These are phyloP conservation scores for Lithophane leautieri DNA, from an alignment of 2,888 invertebrate species.

Conservation along the genomic window DNA sequence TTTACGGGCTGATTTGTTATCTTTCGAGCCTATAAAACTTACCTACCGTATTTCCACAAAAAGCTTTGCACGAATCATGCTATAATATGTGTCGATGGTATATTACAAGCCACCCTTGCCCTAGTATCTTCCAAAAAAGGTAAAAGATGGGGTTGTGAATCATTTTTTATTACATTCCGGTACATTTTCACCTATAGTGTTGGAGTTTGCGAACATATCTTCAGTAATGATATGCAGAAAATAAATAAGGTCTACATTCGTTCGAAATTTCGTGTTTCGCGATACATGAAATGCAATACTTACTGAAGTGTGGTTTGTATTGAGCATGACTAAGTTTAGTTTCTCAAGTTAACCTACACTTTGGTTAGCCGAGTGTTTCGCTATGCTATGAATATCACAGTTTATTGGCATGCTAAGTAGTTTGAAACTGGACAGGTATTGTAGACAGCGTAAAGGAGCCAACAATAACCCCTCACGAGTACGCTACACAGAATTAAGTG, in stretches of 20 bases:
- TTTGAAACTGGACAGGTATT: slow-evolving; percentile 53
- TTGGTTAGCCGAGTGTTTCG: slow-evolving; percentile 41
- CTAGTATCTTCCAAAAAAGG: slow-evolving; percentile 30
- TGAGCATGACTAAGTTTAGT: slow-evolving; percentile 43
- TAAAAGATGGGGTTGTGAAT: slow-evolving; percentile 52
- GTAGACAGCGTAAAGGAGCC: slow-evolving; percentile 3
- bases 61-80: slow-evolving; percentile 10
- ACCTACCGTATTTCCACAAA: slow-evolving; percentile 35
- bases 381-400: slow-evolving; percentile 49
- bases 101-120: slow-evolving; percentile 8
- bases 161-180: slow-evolving; percentile 60
- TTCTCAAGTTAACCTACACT: slow-evolving; percentile 42
- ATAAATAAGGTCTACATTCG: slow-evolving; percentile 40
- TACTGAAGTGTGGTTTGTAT: slow-evolving; percentile 6
- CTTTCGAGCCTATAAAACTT: slow-evolving; percentile 45
- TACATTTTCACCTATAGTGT: slow-evolving; percentile 28
- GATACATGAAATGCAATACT: slow-evolving; percentile 4
- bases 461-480: neutral
- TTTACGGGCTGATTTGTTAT: slow-evolving; percentile 63
- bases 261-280: slow-evolving; percentile 10
- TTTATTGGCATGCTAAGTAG: slow-evolving; percentile 42
- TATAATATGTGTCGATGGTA: slow-evolving; percentile 42
- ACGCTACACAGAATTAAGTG: neutral
- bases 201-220: slow-evolving; percentile 34
- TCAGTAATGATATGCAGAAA: slow-evolving; percentile 25